phyloP scores from a whole-genome alignment of 2,888 invertebrate genomes.

The Aphelenchoides bicaudatus region DNA sequence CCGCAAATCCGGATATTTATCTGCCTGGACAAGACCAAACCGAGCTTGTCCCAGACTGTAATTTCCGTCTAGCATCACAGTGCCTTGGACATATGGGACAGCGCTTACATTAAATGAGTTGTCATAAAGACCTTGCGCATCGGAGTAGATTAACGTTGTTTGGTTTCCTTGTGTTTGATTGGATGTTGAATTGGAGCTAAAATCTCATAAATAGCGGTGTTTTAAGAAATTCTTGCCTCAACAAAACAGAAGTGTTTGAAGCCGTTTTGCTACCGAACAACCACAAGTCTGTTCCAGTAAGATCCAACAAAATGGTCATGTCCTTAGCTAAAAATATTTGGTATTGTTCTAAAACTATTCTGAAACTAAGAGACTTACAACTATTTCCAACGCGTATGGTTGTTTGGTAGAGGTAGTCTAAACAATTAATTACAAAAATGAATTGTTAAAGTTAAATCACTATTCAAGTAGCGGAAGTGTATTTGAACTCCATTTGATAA shows the following conservation, averaged over 20 bases:
- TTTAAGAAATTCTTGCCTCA: no score
- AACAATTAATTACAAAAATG: no score
- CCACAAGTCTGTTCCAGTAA: slow-evolving; percentile 1
- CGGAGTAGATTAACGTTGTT: no score
- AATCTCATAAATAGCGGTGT: no score
- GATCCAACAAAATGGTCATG: not conserved
- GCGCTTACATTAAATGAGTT: not conserved
- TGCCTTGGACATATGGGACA: not conserved
- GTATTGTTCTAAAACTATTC: not conserved
- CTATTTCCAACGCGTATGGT: not conserved
- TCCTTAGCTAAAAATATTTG: not conserved
- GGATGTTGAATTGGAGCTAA: no score
- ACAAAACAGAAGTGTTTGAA: no score
- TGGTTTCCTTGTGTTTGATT: no score
- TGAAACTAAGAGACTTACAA: not conserved
- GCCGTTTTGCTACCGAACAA: no score
- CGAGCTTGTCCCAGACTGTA: not conserved
- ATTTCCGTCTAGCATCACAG: not conserved
- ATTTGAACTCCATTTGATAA: no score
- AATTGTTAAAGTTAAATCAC: no score
- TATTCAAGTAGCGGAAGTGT: no score
- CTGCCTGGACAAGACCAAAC: not conserved
- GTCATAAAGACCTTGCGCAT: not conserved
- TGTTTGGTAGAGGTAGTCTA: not conserved
- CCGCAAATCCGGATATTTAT: not conserved